Percentiles rank a stretch among this genome's conserved stretches.
These are phyloP conservation scores for Epicampocera succincta DNA, from an alignment of 2,888 invertebrate species.

Conservation along the genomic window DNA sequence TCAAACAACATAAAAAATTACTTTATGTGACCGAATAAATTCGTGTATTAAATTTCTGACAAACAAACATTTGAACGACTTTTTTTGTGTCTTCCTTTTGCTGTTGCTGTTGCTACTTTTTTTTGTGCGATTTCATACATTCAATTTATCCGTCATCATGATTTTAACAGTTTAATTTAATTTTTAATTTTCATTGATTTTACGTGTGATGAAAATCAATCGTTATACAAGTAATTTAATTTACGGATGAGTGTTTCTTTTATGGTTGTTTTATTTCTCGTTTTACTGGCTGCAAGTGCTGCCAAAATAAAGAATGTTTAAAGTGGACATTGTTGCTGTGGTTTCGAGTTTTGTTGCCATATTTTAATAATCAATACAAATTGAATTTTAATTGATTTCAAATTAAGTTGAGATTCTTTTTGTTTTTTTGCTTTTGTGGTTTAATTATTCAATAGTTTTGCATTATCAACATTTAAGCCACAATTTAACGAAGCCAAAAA, in stretches of 20 bases:
- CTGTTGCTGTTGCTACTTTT: background rate
- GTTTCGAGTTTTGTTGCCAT: background rate
- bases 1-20: slow-evolving; percentile 21
- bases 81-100: background rate
- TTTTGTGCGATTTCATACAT: slow-evolving; percentile 13
- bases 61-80: slow-evolving; percentile 12
- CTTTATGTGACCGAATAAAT: slow-evolving; percentile 42
- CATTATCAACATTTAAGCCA: background rate
- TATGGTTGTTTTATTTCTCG: background rate
- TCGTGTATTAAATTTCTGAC: slow-evolving; percentile 18
- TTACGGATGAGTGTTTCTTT: slow-evolving; percentile 20
- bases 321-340: slow-evolving; percentile 35
- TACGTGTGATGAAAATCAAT: slow-evolving; percentile 67
- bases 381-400: background rate
- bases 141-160: slow-evolving; percentile 51
- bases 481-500: background rate
- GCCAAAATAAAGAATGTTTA: slow-evolving; percentile 2
- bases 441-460: background rate
- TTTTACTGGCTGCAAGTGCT: background rate
- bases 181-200: slow-evolving; percentile 66
- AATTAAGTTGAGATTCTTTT: slow-evolving; percentile 1
- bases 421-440: slow-evolving; percentile 27
- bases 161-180: slow-evolving; percentile 65
- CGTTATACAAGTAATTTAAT: slow-evolving; percentile 56
- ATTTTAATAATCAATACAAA: slow-evolving; percentile 16